Conservation (phyloP, 2,888 invertebrate genomes). For the Asteroscopus sphinx region DNA sequence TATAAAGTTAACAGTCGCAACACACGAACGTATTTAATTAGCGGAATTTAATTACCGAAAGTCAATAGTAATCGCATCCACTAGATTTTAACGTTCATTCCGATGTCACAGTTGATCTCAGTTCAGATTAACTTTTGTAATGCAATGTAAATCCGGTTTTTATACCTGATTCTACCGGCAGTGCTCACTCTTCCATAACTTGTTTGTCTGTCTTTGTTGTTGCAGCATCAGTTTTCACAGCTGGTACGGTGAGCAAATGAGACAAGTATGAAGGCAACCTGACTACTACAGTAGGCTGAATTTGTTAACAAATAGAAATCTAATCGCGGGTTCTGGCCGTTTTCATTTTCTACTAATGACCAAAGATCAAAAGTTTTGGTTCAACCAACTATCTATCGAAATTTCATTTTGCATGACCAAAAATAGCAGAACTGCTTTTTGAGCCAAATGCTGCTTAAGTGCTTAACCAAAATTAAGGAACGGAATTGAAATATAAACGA, state of each 20-base stretch:
- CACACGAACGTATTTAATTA: constrained; percentile 73
- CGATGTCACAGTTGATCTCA: constrained; percentile 39
- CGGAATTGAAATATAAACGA: no score
- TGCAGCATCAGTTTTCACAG: constrained; percentile 71
- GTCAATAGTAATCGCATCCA: constrained; percentile 48
- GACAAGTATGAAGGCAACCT: constrained; percentile 19
- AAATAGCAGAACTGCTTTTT: no score
- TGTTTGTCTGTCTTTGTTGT: constrained; percentile 68
- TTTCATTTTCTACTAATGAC: no score
- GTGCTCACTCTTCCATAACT: constrained; percentile 73
- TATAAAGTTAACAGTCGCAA: constrained; percentile 63
- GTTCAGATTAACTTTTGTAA: constrained; percentile 45
- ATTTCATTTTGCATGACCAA: no score
- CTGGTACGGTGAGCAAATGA: constrained; percentile 35
- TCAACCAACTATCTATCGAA: no score
- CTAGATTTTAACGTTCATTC: constrained; percentile 48
- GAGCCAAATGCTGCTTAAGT: no score
- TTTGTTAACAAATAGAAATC: no score
- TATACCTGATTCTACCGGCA: constrained; percentile 56
- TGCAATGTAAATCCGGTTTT: constrained; percentile 56
- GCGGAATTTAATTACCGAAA: constrained; percentile 68
- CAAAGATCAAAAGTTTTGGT: no score
- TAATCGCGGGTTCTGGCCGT: no score
- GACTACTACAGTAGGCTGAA: no score
- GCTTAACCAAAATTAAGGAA: no score